Evolutionary conservation across 2,797 vertebrate species (phyloP).

Genomic region (Cossypha niveicapilla): DNA sequence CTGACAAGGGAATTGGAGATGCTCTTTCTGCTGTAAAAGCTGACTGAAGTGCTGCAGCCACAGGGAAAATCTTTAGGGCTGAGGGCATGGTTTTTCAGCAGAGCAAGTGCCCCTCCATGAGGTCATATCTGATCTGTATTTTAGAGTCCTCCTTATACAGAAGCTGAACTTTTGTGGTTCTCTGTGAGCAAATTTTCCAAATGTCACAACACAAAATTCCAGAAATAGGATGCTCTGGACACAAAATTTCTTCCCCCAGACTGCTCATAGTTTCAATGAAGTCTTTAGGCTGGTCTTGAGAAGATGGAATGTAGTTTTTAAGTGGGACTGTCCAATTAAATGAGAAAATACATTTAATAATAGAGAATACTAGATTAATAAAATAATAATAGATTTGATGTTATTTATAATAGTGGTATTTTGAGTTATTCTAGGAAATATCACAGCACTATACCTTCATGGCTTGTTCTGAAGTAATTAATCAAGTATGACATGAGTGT

Average conservation of each 20-base stretch:
- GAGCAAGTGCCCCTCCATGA: neutral
- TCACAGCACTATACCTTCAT: neutral
- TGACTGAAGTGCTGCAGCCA: neutral
- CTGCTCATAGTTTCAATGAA: accelerated
- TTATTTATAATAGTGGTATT: neutral
- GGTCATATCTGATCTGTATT: neutral
- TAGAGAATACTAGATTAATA: too few relatives aligned
- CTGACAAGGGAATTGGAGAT: neutral
- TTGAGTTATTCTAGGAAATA: neutral
- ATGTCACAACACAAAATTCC: accelerated
- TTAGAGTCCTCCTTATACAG: neutral
- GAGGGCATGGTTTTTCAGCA: neutral
- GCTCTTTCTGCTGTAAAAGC: neutral
- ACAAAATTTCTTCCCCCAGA: neutral
- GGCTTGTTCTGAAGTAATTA: neutral
- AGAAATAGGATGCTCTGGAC: neutral
- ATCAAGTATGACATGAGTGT: neutral
- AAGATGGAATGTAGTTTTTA: neutral
- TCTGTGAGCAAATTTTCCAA: neutral
- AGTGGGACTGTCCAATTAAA: neutral
- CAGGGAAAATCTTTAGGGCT: neutral
- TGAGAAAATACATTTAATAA: neutral
- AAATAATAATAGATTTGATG: accelerated
- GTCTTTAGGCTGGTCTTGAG: neutral
- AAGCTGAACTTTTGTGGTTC: neutral